Evolutionary conservation across 1,140 invertebrate genomes (phyloP).

Genomic region (Hyles euphorbiae): DNA sequence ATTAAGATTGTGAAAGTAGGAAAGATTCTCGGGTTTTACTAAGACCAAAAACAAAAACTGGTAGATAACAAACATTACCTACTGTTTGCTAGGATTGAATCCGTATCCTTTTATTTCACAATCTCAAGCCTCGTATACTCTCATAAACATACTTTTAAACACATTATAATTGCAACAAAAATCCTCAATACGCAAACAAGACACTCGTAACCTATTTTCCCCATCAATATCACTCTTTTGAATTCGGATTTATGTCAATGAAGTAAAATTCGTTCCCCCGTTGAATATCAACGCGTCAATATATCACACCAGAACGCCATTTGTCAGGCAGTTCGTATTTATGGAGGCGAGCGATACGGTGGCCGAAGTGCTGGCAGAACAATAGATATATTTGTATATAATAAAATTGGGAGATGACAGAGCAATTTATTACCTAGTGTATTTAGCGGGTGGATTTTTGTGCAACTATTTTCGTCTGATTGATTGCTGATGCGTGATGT

Average conservation of each 20-base stretch:
- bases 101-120: no score
- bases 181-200: background rate
- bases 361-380: conserved; percentile 15
- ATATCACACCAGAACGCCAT: conserved; percentile 37
- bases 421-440: conserved; percentile 2
- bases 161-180: no score
- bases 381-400: conserved; percentile 2
- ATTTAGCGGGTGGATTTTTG: background rate
- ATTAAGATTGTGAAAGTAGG: no score
- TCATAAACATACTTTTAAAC: no score
- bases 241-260: conserved; percentile 30
- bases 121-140: no score
- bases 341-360: conserved; percentile 27
- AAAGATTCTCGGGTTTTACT: no score
- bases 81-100: no score
- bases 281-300: conserved; percentile 35
- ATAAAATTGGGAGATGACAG: conserved; percentile 10
- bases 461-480: no score
- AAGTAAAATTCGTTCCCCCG: conserved; percentile 28
- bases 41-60: no score
- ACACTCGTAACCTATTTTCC: background rate
- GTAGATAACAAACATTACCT: no score
- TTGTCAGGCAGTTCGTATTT: conserved; percentile 35
- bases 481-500: no score
- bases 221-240: conserved; percentile 1